Base-by-base conservation (phyloP, 2,113 vertebrate species). In the Heliornis fulica region DNA sequence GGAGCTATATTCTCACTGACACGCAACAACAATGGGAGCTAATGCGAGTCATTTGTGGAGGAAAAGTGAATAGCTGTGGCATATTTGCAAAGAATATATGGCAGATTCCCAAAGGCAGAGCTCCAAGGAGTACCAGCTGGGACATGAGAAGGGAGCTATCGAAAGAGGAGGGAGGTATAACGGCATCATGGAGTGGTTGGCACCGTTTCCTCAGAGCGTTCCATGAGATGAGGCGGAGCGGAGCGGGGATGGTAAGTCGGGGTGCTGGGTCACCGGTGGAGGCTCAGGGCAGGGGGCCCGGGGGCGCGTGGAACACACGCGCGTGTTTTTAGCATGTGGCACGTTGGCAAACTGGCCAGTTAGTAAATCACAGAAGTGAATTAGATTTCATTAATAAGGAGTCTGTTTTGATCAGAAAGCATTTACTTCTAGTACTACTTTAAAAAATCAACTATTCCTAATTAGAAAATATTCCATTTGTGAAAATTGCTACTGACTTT, bases 81-180 rank as follows among this genome's bases (percentile, higher is more conserved):
- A 96, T 97, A 97, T 97, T 95, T 97, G 97, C 97, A 97, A 97
- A 97, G 96, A 96, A 95, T 96, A 92, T 90, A 87, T 97, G 97
- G 97, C 97, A 97, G 94, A 83, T 93, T 97, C 88, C 97, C 97
- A 97, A 96, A 97, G 97, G 97, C 97, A 98, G 86, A 93, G 78
- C 94, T 97, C 97, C 97, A 98, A 97, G 96, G 96, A 96, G 89
- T 96, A 97, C 97, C 97, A 98, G 97, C 97, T 98, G 97, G 97
- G 97, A 91, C 91, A 95, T 89, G 93, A 95, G 96, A 96, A 97
- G 95, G 95, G 95, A 98, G 91, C 94, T 91, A 92, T 93, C 88
- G 89, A 9, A 93, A 77, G 95, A 96, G 82, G 93, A 96, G 96
- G 96, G 91, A 94, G 94, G 93, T 85, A 78, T 95, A 94, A 93